Evolutionary conservation across 1,140 invertebrate species (phyloP).

Genomic region (Trinorchestia longiramus): DNA sequence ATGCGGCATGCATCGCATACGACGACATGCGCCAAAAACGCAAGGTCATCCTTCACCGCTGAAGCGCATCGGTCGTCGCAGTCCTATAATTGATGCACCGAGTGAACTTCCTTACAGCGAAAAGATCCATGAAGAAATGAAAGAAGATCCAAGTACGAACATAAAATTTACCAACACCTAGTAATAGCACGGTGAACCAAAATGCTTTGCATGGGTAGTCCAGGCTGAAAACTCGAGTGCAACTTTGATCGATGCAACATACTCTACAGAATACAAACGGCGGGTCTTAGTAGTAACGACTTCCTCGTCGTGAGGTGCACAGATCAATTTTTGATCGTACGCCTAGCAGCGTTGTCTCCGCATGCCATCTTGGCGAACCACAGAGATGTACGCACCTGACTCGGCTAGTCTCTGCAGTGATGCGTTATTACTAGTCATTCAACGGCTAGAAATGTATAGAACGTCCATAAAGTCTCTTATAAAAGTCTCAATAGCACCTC

Average conservation of each 20-base stretch:
- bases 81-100: not conserved
- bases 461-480: too few species aligned
- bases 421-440: too few species aligned
- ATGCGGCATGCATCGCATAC: not conserved
- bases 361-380: not conserved
- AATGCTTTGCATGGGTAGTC: not conserved
- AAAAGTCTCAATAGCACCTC: too few species aligned
- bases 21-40: not conserved
- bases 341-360: not conserved
- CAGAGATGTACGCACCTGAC: too few species aligned
- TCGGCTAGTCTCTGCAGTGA: not conserved
- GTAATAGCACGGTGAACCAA: not conserved
- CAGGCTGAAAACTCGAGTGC: not conserved
- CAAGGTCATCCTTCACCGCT: constrained; percentile 42
- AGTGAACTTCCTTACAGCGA: not conserved
- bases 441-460: too few species aligned
- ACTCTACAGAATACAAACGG: not conserved
- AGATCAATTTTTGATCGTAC: not conserved
- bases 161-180: not conserved
- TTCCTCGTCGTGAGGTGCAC: not conserved
- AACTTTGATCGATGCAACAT: not conserved
- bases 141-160: not conserved
- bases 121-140: not conserved
- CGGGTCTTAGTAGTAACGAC: not conserved
- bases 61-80: not conserved